These are phyloP conservation scores for Xenopus borealis DNA, from an alignment of 2,113 vertebrate species.

Conservation along the genomic window DNA sequence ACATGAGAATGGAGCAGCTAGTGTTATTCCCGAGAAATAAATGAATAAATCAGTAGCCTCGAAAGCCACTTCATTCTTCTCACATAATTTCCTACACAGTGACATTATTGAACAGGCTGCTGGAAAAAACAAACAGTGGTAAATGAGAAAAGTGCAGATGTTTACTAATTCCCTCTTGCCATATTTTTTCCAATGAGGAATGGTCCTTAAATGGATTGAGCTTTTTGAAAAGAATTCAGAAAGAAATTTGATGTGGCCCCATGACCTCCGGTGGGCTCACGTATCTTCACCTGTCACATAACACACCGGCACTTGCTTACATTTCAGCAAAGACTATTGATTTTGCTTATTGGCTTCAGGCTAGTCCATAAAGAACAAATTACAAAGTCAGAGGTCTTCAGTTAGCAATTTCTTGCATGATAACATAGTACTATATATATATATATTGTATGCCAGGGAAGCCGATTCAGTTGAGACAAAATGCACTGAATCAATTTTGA, in stretches of 20 bases:
- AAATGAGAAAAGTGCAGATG: slow-evolving; percentile 72
- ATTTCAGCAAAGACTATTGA: slow-evolving; percentile 83
- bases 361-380: slow-evolving; percentile 88
- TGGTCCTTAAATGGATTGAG: slow-evolving; percentile 76
- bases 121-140: slow-evolving; percentile 79
- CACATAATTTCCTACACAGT: slow-evolving; percentile 73
- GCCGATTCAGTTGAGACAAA: background rate
- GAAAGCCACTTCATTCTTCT: slow-evolving; percentile 68
- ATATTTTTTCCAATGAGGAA: slow-evolving; percentile 73
- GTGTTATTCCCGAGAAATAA: slow-evolving; percentile 70
- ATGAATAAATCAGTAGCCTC: slow-evolving; percentile 65
- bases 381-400: slow-evolving; percentile 82
- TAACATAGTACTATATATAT: slow-evolving; percentile 67
- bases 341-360: slow-evolving; percentile 87
- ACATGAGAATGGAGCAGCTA: slow-evolving; percentile 67
- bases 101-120: slow-evolving; percentile 75
- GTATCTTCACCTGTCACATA: slow-evolving; percentile 82
- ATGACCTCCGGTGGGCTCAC: slow-evolving; percentile 77
- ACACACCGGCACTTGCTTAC: slow-evolving; percentile 76
- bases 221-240: slow-evolving; percentile 77
- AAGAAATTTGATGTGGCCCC: slow-evolving; percentile 79
- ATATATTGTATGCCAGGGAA: background rate
- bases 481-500: background rate
- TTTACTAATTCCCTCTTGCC: slow-evolving; percentile 67
- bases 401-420: slow-evolving; percentile 80